These are phyloP conservation scores for Glossophaga mutica DNA, from an alignment of 2,797 vertebrate species.

Conservation along the genomic window DNA sequence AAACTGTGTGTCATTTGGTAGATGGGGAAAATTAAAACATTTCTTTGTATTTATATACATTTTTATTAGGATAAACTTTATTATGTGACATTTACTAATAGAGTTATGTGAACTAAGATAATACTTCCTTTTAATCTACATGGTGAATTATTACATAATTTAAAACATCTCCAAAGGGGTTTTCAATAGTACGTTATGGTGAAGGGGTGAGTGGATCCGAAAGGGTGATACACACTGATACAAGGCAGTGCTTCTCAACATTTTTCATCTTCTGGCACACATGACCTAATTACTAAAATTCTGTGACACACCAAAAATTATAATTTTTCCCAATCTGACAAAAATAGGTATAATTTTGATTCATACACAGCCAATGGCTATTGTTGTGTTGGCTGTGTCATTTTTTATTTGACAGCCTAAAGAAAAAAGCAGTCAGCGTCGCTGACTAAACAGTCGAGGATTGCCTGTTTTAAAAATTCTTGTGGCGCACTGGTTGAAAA, in stretches of 20 bases:
- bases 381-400: neutral
- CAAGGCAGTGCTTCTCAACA: neutral
- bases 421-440: neutral
- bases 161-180: neutral
- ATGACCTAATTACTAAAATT: neutral
- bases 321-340: neutral
- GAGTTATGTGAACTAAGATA: neutral
- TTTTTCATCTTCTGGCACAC: neutral
- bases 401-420: neutral
- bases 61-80: conserved; percentile 13
- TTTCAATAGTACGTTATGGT: neutral
- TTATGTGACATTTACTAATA: neutral
- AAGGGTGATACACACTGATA: neutral
- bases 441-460: neutral
- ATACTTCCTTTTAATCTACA: neutral
- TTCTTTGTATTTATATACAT: neutral
- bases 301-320: neutral
- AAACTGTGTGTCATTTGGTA: neutral
- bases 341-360: neutral
- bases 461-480: neutral
- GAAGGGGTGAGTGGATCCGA: neutral
- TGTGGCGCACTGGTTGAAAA: neutral
- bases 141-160: neutral
- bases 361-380: neutral
- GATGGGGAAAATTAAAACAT: conserved; percentile 10